phyloP scores from a whole-genome alignment of 2,888 invertebrate species.

The Crematogaster levior region DNA sequence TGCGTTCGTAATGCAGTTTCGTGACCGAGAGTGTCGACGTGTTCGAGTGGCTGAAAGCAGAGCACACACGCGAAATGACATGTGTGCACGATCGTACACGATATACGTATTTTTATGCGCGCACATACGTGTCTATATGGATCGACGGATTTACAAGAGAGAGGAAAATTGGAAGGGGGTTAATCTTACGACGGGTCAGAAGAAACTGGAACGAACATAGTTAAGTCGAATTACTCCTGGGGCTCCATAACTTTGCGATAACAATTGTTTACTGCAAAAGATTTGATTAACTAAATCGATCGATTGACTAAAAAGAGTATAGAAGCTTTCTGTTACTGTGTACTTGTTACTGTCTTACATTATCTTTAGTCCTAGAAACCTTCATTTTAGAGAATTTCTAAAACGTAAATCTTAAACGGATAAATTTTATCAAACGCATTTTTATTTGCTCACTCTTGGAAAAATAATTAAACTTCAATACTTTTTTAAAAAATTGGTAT shows the following conservation, averaged over 20 bases:
- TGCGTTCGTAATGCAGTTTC: slow-evolving; percentile 80
- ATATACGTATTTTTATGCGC: slow-evolving; percentile 49
- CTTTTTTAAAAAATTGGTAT: no score
- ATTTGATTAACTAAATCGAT: no score
- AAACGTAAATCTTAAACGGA: no score
- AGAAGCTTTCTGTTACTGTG: not conserved
- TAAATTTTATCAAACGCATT: no score
- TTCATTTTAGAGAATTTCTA: no score
- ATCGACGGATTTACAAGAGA: slow-evolving; percentile 43
- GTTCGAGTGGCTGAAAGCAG: slow-evolving; percentile 52
- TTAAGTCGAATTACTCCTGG: slow-evolving; percentile 81
- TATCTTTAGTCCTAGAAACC: no score
- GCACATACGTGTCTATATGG: slow-evolving; percentile 37
- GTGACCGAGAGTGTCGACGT: slow-evolving; percentile 70
- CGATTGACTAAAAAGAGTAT: slow-evolving; percentile 58
- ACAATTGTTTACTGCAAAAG: slow-evolving; percentile 57
- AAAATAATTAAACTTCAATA: no score
- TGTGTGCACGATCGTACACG: slow-evolving; percentile 50
- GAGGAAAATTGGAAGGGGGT: slow-evolving; percentile 61
- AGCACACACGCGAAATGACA: slow-evolving; percentile 44
- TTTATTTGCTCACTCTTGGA: no score
- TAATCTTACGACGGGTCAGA: slow-evolving; percentile 69
- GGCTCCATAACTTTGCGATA: slow-evolving; percentile 66
- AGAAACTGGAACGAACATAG: slow-evolving; percentile 76
- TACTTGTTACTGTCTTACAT: not conserved